Evolutionary conservation across 1,140 invertebrate genomes (phyloP).

Genomic region (Grapholita molesta): DNA sequence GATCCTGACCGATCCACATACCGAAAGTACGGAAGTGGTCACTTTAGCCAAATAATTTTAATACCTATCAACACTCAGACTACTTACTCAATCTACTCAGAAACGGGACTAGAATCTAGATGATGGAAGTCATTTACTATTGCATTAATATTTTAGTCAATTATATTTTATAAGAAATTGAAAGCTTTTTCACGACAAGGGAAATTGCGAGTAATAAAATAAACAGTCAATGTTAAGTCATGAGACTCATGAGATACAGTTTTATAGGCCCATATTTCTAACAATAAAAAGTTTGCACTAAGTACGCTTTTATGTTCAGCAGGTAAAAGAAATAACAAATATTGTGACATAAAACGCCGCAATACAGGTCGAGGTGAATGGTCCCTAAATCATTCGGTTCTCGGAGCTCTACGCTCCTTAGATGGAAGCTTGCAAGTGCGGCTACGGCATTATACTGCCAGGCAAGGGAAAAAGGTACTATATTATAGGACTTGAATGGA

Average conservation of each 20-base stretch:
- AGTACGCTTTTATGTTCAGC: constrained; percentile 18
- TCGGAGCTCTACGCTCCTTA: constrained; percentile 43
- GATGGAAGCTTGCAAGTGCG: constrained; percentile 55
- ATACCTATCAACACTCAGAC: too few species aligned
- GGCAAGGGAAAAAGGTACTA: background rate
- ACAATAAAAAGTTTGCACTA: background rate
- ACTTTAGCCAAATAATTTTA: too few species aligned
- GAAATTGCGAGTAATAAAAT: too few species aligned
- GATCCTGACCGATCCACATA: too few species aligned
- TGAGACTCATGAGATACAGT: too few species aligned
- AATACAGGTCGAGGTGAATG: constrained; percentile 55
- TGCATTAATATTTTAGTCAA: too few species aligned
- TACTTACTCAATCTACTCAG: too few species aligned
- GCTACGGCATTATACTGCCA: background rate
- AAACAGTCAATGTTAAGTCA: background rate
- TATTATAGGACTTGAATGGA: background rate
- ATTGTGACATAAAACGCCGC: constrained; percentile 9
- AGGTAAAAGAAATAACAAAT: constrained; percentile 22
- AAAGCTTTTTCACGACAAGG: too few species aligned
- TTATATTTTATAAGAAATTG: too few species aligned
- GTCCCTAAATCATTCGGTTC: constrained; percentile 57
- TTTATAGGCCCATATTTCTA: background rate
- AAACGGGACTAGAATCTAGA: too few species aligned
- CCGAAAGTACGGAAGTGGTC: too few species aligned
- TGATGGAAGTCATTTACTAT: too few species aligned